Evolutionary conservation across 1,140 invertebrate species (phyloP).

Genomic region (Liolophura sinensis): DNA sequence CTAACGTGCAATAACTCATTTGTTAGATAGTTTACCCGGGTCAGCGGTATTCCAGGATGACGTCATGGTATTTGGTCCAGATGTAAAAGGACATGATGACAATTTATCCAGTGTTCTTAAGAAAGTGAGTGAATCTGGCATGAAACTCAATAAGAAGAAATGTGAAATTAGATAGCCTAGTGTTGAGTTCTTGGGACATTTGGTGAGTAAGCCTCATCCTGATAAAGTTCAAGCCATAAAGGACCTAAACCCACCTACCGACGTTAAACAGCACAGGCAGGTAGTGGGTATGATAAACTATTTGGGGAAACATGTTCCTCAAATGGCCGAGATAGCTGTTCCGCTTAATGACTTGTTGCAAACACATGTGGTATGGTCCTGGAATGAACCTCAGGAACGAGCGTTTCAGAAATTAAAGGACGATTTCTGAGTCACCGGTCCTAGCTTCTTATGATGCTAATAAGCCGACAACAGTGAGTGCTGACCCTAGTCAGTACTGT

Average conservation of each 20-base stretch:
- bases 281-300: slow-evolving; percentile 57
- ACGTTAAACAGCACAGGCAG: slow-evolving; percentile 45
- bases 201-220: slow-evolving; percentile 51
- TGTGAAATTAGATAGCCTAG: slow-evolving; percentile 8
- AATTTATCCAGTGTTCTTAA: too few species aligned
- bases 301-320: slow-evolving; percentile 49
- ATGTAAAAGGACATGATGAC: too few species aligned
- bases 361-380: slow-evolving; percentile 11
- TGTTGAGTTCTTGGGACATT: slow-evolving; percentile 27
- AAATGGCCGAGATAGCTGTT: slow-evolving; percentile 9
- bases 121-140: too few species aligned
- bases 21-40: too few species aligned
- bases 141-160: slow-evolving; percentile 14
- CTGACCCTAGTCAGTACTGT: slow-evolving; percentile 28
- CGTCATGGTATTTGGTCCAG: too few species aligned
- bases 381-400: slow-evolving; percentile 9
- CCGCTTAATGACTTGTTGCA: slow-evolving; percentile 13
- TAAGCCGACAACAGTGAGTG: slow-evolving; percentile 18
- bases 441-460: slow-evolving; percentile 9
- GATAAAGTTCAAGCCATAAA: slow-evolving; percentile 53
- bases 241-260: slow-evolving; percentile 47
- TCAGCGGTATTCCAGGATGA: too few species aligned
- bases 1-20: too few species aligned
- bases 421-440: slow-evolving; percentile 1
- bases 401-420: slow-evolving; percentile 9